Conservation (phyloP, 2,797 vertebrate species). For the Erpetoichthys calabaricus region DNA sequence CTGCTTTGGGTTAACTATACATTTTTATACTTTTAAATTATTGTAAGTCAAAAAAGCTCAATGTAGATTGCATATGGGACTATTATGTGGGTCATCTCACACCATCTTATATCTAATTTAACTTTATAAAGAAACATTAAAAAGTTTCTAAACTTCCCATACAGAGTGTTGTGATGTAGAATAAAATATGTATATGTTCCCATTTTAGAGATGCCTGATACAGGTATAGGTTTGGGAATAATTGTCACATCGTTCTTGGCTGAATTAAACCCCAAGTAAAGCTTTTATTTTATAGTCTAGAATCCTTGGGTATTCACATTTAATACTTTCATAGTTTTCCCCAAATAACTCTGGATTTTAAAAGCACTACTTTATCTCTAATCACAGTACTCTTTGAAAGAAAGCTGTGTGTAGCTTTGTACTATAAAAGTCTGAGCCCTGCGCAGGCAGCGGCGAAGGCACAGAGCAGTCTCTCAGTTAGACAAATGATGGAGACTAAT, state of each 20-base stretch:
- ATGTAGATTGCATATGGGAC: no score
- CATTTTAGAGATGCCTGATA: constrained; percentile 6
- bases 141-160: constrained; percentile 4
- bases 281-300: constrained; percentile 7
- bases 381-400: constrained; percentile 10
- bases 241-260: constrained; percentile 17
- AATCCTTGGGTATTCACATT: constrained; percentile 19
- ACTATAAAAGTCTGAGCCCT: constrained; percentile 28
- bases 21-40: no score
- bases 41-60: no score
- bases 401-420: constrained; percentile 15
- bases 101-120: no score
- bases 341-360: constrained; percentile 34
- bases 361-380: constrained; percentile 14
- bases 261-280: constrained; percentile 15
- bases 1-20: no score
- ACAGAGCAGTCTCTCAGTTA: constrained; percentile 27
- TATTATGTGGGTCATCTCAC: no score
- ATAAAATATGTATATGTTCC: constrained; percentile 5
- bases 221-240: constrained; percentile 22
- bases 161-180: constrained; percentile 1
- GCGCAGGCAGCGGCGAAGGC: constrained; percentile 38
- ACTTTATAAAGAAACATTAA: neutral
- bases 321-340: constrained; percentile 35
- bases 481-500: constrained; percentile 7